Conservation (phyloP, 2,888 invertebrate genomes). For the Lamproptera curius region DNA sequence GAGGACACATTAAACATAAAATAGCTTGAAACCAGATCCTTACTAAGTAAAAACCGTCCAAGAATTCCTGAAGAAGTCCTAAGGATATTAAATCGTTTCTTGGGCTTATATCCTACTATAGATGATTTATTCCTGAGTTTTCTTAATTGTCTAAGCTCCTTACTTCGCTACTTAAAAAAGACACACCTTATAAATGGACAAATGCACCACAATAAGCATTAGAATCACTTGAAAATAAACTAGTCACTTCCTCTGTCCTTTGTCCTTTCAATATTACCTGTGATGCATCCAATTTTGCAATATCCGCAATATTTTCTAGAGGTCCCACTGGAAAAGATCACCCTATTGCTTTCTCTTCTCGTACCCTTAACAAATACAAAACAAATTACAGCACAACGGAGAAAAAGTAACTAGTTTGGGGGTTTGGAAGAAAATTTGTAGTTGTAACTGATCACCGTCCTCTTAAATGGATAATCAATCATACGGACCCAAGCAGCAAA, state of each 20-base stretch:
- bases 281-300: constrained; percentile 1
- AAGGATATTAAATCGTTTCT: not conserved
- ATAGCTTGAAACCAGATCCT: not conserved
- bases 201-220: not conserved
- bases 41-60: not conserved
- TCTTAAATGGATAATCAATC: constrained; percentile 25
- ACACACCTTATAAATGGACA: not conserved
- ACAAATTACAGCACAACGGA: constrained; percentile 29
- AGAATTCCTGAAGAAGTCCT: not conserved
- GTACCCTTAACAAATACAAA: constrained; percentile 32
- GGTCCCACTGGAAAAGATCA: constrained; percentile 4
- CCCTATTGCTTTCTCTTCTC: constrained; percentile 19
- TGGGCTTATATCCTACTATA: not conserved
- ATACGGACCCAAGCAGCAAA: constrained; percentile 24
- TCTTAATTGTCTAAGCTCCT: not conserved
- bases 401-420: constrained; percentile 25
- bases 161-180: not conserved
- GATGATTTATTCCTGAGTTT: not conserved
- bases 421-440: constrained; percentile 26
- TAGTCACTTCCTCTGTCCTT: not conserved
- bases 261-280: not conserved
- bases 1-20: not conserved
- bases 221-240: not conserved
- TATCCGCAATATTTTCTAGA: constrained; percentile 2
- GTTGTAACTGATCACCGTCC: constrained; percentile 28